A percentile compares a stretch with the other conserved stretches of the same genome.
Conservation (phyloP, 2,888 invertebrate genomes). For the Alloplasta piceator region DNA sequence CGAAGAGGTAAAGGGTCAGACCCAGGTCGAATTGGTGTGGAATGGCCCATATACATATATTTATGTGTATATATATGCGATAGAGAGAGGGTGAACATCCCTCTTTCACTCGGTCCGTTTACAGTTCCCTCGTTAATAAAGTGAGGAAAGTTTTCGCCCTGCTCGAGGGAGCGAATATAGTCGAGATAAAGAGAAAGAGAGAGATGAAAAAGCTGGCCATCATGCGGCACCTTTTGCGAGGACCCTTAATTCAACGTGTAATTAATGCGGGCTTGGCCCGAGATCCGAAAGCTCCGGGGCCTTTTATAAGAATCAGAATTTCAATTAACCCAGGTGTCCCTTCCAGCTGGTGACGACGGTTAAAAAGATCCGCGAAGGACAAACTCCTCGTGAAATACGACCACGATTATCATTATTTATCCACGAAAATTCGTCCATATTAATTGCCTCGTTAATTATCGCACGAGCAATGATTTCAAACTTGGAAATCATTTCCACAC, state of each 20-base stretch:
- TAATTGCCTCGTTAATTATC: constrained; percentile 13
- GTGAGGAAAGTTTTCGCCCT: constrained; percentile 60
- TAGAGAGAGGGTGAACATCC: background rate
- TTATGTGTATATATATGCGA: too few relatives aligned
- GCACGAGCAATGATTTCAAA: background rate
- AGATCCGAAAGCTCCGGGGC: constrained; percentile 24
- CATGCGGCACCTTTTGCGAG: constrained; percentile 16
- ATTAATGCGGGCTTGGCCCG: constrained; percentile 62
- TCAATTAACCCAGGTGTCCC: constrained; percentile 47
- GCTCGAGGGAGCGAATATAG: background rate
- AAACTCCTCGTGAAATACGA: background rate
- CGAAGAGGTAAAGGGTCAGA: too few relatives aligned
- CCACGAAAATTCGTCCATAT: constrained; percentile 1
- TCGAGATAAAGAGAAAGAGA: constrained; percentile 18
- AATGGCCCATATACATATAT: too few relatives aligned
- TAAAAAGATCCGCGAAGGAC: constrained; percentile 9
- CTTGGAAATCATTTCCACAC: too few relatives aligned
- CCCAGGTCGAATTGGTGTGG: too few relatives aligned
- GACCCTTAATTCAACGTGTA: constrained; percentile 59
- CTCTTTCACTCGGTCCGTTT: constrained; percentile 4
- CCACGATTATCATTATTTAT: constrained; percentile 29
- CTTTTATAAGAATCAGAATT: constrained; percentile 54
- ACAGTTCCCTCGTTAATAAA: constrained; percentile 56
- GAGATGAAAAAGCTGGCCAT: constrained; percentile 34
- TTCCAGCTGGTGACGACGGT: constrained; percentile 11